phyloP scores from a whole-genome alignment of 1,140 invertebrate species.

The Brachystomella parvula region DNA sequence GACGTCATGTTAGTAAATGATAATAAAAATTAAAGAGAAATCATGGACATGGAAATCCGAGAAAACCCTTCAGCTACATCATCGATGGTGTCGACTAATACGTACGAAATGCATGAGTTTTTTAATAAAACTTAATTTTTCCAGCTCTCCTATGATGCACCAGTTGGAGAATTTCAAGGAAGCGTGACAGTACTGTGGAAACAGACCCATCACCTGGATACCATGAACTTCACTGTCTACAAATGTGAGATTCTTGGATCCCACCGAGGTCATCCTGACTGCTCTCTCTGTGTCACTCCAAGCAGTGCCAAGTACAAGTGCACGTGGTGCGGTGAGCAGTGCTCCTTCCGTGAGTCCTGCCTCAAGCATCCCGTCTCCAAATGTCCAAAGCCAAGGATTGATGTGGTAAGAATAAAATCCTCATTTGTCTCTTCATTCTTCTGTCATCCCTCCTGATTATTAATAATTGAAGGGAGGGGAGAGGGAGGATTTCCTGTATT shows the following conservation, averaged over 20 bases:
- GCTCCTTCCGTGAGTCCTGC: conserved; percentile 75
- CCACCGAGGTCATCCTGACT: conserved; percentile 83
- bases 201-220: conserved; percentile 82
- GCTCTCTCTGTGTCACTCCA: conserved; percentile 83
- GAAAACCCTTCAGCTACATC: neutral
- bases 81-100: neutral
- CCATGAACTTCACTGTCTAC: conserved; percentile 79
- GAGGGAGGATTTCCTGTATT: too few relatives aligned
- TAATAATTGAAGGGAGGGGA: too few relatives aligned
- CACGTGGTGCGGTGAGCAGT: conserved; percentile 82
- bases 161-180: conserved; percentile 75
- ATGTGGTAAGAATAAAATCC: conserved; percentile 56
- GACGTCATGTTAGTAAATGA: neutral
- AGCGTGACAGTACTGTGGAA: conserved; percentile 87
- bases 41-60: neutral
- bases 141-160: conserved; percentile 77
- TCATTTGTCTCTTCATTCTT: neutral
- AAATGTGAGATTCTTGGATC: conserved; percentile 90
- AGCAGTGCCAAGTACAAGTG: conserved; percentile 75
- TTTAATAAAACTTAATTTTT: conserved; percentile 36
- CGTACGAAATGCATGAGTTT: too few relatives aligned
- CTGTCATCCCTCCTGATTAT: too few relatives aligned
- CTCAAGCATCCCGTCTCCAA: conserved; percentile 61
- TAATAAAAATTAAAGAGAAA: conserved; percentile 1
- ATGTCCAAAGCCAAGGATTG: conserved; percentile 85